Conservation (phyloP, 2,888 invertebrate species). For the Sceliomorpha sp. region DNA sequence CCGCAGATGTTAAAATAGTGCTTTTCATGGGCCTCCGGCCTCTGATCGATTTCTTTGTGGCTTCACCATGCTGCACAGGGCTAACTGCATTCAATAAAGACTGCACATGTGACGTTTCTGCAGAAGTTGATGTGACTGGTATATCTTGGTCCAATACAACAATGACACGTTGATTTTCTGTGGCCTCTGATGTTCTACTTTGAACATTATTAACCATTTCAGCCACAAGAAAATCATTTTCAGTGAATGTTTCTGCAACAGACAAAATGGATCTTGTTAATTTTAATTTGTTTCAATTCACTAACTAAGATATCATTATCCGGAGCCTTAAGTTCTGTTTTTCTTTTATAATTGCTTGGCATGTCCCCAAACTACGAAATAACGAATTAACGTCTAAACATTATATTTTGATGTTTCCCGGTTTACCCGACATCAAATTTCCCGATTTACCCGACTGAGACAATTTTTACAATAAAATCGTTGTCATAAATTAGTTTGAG, state of each 20-base stretch:
- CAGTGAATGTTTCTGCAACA: not conserved
- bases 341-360: not conserved
- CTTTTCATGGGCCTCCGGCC: slow-evolving; percentile 4
- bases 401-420: not conserved
- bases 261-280: not conserved
- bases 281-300: slow-evolving; percentile 1
- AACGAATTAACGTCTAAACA: not conserved
- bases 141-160: slow-evolving; percentile 8
- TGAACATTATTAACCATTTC: slow-evolving; percentile 5
- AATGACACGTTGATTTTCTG: slow-evolving; percentile 5
- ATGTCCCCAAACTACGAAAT: not conserved
- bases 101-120: slow-evolving; percentile 1
- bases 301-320: too few relatives aligned
- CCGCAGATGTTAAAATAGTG: slow-evolving; percentile 6
- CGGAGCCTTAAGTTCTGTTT: not conserved
- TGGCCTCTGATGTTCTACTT: slow-evolving; percentile 3
- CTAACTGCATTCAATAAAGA: slow-evolving; percentile 4
- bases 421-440: slow-evolving; percentile 1
- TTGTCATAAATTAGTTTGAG: too few relatives aligned
- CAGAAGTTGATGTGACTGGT: slow-evolving; percentile 6
- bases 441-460: too few relatives aligned
- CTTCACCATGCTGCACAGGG: slow-evolving; percentile 5
- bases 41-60: slow-evolving; percentile 5
- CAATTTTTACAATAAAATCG: too few relatives aligned
- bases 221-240: slow-evolving; percentile 8